Percentiles rank a stretch among this genome's conserved stretches.
These are phyloP conservation scores for Tylochromis polylepis DNA, from an alignment of 2,113 vertebrate genomes.

Conservation along the genomic window DNA sequence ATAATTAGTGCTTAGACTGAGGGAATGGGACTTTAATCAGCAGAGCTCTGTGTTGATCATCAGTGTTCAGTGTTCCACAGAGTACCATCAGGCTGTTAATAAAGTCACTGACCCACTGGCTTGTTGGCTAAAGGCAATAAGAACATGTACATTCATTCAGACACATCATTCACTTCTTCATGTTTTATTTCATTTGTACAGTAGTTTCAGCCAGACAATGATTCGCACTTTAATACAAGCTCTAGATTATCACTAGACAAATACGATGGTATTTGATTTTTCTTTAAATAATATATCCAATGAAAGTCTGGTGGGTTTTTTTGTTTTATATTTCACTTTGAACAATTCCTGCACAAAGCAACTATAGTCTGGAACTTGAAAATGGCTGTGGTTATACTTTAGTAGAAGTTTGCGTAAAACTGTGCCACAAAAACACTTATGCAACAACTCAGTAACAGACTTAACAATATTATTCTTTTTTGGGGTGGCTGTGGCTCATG, in stretches of 20 bases:
- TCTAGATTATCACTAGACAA: too few relatives aligned
- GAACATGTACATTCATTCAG: not conserved
- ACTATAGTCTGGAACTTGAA: too few relatives aligned
- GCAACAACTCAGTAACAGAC: too few relatives aligned
- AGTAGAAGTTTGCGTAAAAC: too few relatives aligned
- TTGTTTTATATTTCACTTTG: too few relatives aligned
- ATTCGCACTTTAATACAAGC: not conserved
- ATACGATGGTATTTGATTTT: too few relatives aligned
- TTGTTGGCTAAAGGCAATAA: constrained; percentile 5
- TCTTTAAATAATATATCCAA: too few relatives aligned
- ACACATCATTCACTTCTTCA: not conserved
- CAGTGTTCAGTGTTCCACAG: constrained; percentile 30
- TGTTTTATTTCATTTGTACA: not conserved
- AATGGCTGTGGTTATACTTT: too few relatives aligned
- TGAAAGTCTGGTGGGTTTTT: too few relatives aligned
- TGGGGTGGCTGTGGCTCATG: not conserved
- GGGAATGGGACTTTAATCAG: constrained; percentile 60
- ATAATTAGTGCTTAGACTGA: constrained; percentile 58
- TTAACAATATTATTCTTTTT: too few relatives aligned
- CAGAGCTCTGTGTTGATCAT: constrained; percentile 45
- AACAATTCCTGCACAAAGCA: too few relatives aligned
- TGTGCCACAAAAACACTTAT: too few relatives aligned
- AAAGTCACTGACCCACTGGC: constrained; percentile 40
- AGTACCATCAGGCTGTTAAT: constrained; percentile 49
- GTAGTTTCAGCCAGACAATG: not conserved